Percentiles rank a stretch among this genome's conserved stretches.
These are phyloP conservation scores for Ibidorhyncha struthersii DNA, from an alignment of 2,113 vertebrate species.

Conservation along the genomic window DNA sequence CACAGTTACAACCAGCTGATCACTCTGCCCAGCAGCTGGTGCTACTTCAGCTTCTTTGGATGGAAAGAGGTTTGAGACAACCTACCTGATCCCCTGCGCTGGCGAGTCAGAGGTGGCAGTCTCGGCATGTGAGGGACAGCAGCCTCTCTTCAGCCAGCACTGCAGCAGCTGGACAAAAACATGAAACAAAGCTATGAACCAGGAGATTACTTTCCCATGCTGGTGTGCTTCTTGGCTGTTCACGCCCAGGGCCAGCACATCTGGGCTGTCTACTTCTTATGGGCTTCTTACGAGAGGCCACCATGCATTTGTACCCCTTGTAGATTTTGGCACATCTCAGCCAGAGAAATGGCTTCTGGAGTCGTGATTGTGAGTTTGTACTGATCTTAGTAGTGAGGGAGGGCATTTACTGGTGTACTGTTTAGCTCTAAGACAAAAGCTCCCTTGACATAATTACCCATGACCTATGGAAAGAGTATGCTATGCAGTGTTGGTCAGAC, in stretches of 20 bases:
- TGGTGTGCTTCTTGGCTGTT: background rate
- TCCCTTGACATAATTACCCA: background rate
- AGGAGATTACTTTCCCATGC: background rate
- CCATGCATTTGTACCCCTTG: background rate
- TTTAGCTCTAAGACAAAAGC: background rate
- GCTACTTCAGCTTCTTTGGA: background rate
- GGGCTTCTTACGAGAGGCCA: background rate
- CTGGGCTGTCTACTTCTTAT: background rate
- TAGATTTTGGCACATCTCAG: background rate
- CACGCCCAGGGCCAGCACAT: background rate
- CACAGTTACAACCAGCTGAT: background rate
- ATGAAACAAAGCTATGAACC: background rate
- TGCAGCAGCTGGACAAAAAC: background rate
- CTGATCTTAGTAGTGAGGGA: background rate
- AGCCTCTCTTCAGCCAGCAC: background rate
- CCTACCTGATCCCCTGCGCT: fast-evolving
- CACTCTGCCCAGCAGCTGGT: background rate
- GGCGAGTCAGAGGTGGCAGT: background rate
- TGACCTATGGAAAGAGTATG: background rate
- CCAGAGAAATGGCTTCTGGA: background rate
- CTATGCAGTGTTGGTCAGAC: background rate
- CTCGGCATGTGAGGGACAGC: background rate
- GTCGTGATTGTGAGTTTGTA: background rate
- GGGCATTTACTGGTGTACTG: background rate
- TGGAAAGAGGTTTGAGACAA: background rate